phyloP scores from a whole-genome alignment of 1,140 invertebrate species.

The Megalopta genalis region DNA sequence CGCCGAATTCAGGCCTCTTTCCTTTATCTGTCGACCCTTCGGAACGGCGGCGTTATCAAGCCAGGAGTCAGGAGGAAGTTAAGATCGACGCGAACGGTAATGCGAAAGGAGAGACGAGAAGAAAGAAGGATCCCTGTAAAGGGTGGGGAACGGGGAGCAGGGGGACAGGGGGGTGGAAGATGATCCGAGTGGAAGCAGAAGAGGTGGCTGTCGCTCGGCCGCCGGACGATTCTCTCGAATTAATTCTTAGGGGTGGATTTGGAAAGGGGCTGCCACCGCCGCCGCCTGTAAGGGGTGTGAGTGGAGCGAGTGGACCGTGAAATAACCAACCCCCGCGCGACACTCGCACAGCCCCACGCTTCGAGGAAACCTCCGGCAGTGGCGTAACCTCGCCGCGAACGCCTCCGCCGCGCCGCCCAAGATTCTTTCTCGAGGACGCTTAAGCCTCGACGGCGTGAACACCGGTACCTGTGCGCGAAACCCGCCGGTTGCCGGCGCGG shows the following conservation, averaged over 20 bases:
- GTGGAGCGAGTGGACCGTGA: slow-evolving; percentile 79
- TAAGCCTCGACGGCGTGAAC: slow-evolving; percentile 9
- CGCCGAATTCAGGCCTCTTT: slow-evolving; percentile 1
- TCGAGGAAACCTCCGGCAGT: slow-evolving; percentile 66
- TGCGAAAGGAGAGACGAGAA: slow-evolving; percentile 60
- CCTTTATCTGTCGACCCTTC: slow-evolving; percentile 48
- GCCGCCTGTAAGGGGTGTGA: slow-evolving; percentile 72
- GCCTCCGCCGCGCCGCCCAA: background rate
- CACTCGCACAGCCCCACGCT: slow-evolving; percentile 67
- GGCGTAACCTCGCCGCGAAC: slow-evolving; percentile 67
- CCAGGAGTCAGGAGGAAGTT: slow-evolving; percentile 66
- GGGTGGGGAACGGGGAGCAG: background rate
- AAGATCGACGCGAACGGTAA: slow-evolving; percentile 68
- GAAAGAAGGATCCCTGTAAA: slow-evolving; percentile 28
- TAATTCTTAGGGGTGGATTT: slow-evolving; percentile 80
- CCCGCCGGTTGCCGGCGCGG: background rate
- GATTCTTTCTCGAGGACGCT: slow-evolving; percentile 39
- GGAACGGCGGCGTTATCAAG: slow-evolving; percentile 65
- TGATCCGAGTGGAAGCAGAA: slow-evolving; percentile 53
- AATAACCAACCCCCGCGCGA: slow-evolving; percentile 78
- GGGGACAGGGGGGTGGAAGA: slow-evolving; percentile 10
- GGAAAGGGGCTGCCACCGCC: slow-evolving; percentile 61
- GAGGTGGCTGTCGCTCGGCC: slow-evolving; percentile 72
- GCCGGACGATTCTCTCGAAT: slow-evolving; percentile 79
- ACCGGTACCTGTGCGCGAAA: background rate